Evolutionary conservation across 1,140 invertebrate genomes (phyloP).

Genomic region (Ruditapes philippinarum): DNA sequence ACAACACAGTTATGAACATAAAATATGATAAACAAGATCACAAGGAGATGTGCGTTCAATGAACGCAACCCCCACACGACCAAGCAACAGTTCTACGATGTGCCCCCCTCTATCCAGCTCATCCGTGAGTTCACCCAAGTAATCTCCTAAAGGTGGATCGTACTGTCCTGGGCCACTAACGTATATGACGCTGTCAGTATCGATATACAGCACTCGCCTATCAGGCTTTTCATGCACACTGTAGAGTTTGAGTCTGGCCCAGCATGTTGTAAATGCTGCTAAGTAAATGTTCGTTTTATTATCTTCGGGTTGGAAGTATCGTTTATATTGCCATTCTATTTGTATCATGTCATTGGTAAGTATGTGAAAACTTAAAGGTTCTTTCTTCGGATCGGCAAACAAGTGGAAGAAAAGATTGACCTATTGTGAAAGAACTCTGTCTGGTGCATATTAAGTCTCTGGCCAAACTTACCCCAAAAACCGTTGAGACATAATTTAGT

Average conservation of each 20-base stretch:
- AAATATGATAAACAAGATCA: no score
- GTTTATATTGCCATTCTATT: constrained; percentile 36
- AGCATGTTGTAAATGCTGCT: constrained; percentile 85
- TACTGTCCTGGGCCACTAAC: constrained; percentile 20
- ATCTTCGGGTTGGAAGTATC: constrained; percentile 21
- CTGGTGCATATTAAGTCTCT: constrained; percentile 22
- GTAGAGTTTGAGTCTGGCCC: constrained; percentile 85
- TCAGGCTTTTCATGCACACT: constrained; percentile 81
- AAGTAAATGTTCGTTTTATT: constrained; percentile 82
- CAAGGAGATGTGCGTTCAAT: no score
- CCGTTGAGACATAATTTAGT: constrained; percentile 76
- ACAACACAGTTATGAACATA: no score
- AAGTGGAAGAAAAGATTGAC: background rate
- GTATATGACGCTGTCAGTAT: constrained; percentile 86
- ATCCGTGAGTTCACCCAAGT: constrained; percentile 68
- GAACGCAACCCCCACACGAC: no score
- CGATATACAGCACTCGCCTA: constrained; percentile 83
- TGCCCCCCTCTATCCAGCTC: constrained; percentile 56
- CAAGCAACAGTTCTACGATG: constrained; percentile 66
- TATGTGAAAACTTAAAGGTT: background rate
- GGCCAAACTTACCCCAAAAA: constrained; percentile 71
- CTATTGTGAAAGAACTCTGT: background rate
- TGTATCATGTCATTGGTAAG: background rate
- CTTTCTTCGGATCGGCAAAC: background rate
- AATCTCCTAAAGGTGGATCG: constrained; percentile 53